These are phyloP conservation scores for Parazoanthus swiftii DNA, from an alignment of 92 coral and sea anemone genomes.

Conservation along the genomic window DNA sequence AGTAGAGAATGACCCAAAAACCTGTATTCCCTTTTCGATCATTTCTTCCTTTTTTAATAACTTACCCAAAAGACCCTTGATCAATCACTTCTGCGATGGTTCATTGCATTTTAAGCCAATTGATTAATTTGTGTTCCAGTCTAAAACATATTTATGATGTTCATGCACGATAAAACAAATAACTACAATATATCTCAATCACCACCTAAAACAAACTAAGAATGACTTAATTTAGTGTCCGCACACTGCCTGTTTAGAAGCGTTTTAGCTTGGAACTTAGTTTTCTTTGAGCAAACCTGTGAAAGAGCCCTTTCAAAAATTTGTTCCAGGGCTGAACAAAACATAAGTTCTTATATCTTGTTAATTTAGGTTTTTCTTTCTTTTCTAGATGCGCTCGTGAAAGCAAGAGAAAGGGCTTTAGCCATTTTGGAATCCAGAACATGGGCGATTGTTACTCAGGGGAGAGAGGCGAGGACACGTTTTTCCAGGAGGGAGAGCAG, in stretches of 20 bases:
- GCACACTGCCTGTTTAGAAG: neutral
- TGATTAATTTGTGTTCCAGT: neutral
- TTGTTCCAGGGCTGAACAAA: neutral
- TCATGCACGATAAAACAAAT: neutral
- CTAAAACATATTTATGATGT: too few relatives aligned
- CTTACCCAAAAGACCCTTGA: neutral
- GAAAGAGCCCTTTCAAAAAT: neutral
- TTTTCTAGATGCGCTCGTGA: conserved; percentile 85
- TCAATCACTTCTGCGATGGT: neutral
- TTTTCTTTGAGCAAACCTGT: neutral
- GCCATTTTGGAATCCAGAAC: conserved; percentile 88
- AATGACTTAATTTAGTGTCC: too few relatives aligned
- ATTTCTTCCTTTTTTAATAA: too few relatives aligned
- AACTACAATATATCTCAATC: neutral
- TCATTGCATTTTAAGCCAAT: neutral
- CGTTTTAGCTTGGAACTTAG: neutral
- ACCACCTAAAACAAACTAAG: neutral
- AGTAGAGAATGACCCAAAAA: too few relatives aligned
- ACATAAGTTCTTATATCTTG: too few relatives aligned
- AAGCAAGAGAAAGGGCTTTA: conserved; percentile 76
- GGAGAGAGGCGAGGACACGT: conserved; percentile 71
- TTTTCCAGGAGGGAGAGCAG: conserved; percentile 92
- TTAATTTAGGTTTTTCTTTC: neutral
- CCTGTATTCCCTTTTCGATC: too few relatives aligned
- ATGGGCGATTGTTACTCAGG: conserved; percentile 96